phyloP scores from a whole-genome alignment of 2,797 vertebrate species.

The Cuniculus paca region DNA sequence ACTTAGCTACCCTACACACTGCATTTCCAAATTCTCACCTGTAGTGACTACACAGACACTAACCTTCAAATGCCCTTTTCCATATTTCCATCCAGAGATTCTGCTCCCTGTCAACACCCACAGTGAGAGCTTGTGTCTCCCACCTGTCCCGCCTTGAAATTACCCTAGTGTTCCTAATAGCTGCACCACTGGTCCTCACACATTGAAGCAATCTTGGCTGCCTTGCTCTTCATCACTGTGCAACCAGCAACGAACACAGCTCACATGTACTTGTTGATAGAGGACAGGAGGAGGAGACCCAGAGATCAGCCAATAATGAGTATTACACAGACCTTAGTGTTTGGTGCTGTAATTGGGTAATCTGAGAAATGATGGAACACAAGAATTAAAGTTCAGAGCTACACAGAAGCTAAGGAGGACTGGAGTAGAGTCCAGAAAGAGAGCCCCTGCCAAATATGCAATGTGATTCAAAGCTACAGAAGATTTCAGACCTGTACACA shows the following conservation, averaged over 20 bases:
- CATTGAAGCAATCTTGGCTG: background rate
- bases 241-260: background rate
- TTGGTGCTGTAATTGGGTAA: background rate
- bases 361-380: background rate
- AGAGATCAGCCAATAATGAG: background rate
- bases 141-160: background rate
- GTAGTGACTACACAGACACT: background rate
- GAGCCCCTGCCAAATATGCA: accelerated
- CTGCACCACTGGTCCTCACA: background rate
- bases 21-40: background rate
- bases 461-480: background rate
- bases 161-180: background rate
- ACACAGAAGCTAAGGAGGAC: background rate
- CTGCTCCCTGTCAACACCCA: background rate
- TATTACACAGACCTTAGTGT: no score
- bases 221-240: background rate
- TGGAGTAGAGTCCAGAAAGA: background rate
- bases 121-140: background rate
- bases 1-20: background rate
- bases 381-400: background rate
- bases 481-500: background rate
- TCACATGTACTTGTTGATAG: no score
- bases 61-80: background rate
- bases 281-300: background rate
- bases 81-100: background rate